Base-by-base conservation (phyloP, 2,888 invertebrate genomes). In the Eurois occulta region DNA sequence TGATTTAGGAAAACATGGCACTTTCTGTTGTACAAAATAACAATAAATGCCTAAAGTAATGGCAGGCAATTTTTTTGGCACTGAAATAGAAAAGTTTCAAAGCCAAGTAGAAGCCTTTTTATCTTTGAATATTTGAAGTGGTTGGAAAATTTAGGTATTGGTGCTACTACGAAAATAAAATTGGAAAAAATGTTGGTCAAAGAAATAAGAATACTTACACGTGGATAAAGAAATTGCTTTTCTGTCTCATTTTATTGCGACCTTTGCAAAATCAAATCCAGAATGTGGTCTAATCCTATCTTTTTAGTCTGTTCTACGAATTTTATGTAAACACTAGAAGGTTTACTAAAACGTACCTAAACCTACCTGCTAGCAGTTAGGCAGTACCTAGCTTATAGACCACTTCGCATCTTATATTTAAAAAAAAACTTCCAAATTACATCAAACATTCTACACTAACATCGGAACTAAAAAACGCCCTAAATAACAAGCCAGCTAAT, bases 401-500 rank as follows among this genome's bases (percentile, higher is more conserved):
- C 0, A 60, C 18, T 60, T 10, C 4, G 10, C 60, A 8, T 35
- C 32, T 21, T 21, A 21, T 21, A 18, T 32, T 13, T 43, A 48
- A 18, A 55, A 48, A 10, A 67, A 48, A 64, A 13, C 21, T n/a
- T 65, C 5, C 46, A 60, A 76, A 72, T 18, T 38, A 35, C 28
- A 28, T 43, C 38, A 68, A 71, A 76, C n/a, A 60, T 24, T 21
- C 24, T 46, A 66, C 38, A 67, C 60, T 58, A 28, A 68, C n/a
- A 55, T 55, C 66, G 52, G 35, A 60, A 67, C n/a, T 46, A 38
- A 69, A 82, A 76, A 83, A 72, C 69, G 75, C 71, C 76, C 60
- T 55, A 78, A 78, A 80, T 78, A 80, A 83, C 71, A 84, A 83
- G 24, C 67, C 64, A 32, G 69, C 80, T 83, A 87, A 87, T 87